These are phyloP conservation scores for Plagodis dolabraria DNA, from an alignment of 2,888 invertebrate species.

Conservation along the genomic window DNA sequence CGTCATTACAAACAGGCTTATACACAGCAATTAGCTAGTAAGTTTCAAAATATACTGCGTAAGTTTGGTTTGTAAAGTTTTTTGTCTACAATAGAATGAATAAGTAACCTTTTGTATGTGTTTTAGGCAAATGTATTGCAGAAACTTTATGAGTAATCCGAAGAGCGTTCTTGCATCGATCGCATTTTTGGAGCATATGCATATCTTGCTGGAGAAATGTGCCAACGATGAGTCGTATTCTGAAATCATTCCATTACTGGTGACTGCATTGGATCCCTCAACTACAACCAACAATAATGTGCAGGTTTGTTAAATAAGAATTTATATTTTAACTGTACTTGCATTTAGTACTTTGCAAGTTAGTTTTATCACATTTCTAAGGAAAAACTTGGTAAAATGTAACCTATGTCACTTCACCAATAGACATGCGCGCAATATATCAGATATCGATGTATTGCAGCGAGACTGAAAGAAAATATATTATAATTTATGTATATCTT, in stretches of 20 bases:
- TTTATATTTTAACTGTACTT: neutral
- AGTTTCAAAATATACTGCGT: no score
- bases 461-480: no score
- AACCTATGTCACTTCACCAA: no score
- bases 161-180: slow-evolving; percentile 94
- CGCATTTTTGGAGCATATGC: slow-evolving; percentile 94
- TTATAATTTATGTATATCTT: no score
- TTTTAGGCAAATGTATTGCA: slow-evolving; percentile 56
- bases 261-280: slow-evolving; percentile 92
- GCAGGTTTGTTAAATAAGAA: slow-evolving; percentile 86
- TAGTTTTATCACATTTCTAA: neutral
- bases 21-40: no score
- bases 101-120: neutral
- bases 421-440: no score
- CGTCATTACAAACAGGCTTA: no score
- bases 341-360: neutral
- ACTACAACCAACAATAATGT: slow-evolving; percentile 90
- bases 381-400: no score
- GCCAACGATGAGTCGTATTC: slow-evolving; percentile 90
- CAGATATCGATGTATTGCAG: no score
- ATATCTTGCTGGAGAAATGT: slow-evolving; percentile 94
- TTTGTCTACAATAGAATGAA: neutral
- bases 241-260: slow-evolving; percentile 94
- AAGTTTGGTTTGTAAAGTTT: no score
- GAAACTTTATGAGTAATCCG: slow-evolving; percentile 90